Evolutionary conservation across 1,140 invertebrate species (phyloP).

Genomic region (Aphaenogaster rudis): DNA sequence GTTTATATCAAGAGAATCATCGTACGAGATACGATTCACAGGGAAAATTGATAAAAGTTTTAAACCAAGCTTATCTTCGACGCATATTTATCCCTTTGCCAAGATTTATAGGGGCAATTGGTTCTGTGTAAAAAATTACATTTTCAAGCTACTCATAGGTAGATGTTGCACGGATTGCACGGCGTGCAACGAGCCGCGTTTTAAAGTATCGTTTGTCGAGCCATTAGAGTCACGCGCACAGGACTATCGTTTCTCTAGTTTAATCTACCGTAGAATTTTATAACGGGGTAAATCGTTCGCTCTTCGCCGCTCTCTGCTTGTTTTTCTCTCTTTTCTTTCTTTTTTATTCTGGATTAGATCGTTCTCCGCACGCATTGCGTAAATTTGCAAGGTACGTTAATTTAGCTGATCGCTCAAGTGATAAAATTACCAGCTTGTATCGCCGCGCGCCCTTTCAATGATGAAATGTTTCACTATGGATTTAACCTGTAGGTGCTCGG

Average conservation of each 20-base stretch:
- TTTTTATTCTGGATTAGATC: conserved; percentile 9
- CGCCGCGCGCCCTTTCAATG: conserved; percentile 26
- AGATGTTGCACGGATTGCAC: conserved; percentile 58
- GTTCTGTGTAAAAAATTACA: conserved; percentile 24
- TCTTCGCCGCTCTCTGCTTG: conserved; percentile 7
- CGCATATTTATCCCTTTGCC: conserved; percentile 46
- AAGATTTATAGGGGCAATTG: conserved; percentile 46
- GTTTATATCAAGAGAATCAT: conserved; percentile 16
- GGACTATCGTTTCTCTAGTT: conserved; percentile 70
- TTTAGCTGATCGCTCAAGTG: conserved; percentile 66
- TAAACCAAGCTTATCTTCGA: conserved; percentile 12
- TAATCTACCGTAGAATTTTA: conserved; percentile 75
- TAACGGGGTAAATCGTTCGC: conserved; percentile 50
- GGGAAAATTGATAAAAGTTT: conserved; percentile 42
- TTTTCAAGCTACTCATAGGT: conserved; percentile 33
- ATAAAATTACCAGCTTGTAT: conserved; percentile 60
- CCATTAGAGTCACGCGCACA: conserved; percentile 68
- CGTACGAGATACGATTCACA: not conserved
- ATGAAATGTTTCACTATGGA: conserved; percentile 56
- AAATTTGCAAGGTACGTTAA: conserved; percentile 57
- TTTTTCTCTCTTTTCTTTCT: not conserved
- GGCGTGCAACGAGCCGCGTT: conserved; percentile 57
- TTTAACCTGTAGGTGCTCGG: conserved; percentile 60
- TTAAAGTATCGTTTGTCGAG: conserved; percentile 73
- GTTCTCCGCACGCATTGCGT: conserved; percentile 20